Evolutionary conservation across 2,888 invertebrate genomes (phyloP), one percentile per base, ranked within the genome.

Genomic region (Aphodius sticticus): DNA sequence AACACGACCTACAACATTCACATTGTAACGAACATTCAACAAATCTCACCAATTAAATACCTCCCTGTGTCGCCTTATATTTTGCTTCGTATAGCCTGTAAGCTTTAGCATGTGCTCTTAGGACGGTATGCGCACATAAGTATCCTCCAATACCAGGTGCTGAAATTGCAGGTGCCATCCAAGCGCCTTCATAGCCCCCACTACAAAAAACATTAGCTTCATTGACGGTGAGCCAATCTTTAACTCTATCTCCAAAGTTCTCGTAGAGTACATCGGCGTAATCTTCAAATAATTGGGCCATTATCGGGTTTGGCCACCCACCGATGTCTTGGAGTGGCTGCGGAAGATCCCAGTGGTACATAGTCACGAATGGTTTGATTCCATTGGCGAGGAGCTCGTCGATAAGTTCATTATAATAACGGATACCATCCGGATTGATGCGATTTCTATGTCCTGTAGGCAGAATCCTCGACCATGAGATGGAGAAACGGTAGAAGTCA

Each of bases 271-370:
- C 88, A 84, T 89, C 89, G 0, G 93, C 93, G 79, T 92, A 94
- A 83, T 92, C 91, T 12, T 88, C 90, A 84, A 93, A 94, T 86
- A 92, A 92, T 69, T 92, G 91, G 0, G 91, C 91, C 74, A 93
- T 90, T 9, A 91, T 81, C 87, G 90, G 12, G 90, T 89, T 83
- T 88, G 92, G 90, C 93, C 93, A 93, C 0, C 93, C 93, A 0
- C 93, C 93, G 6, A 92, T 86, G 74, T 92, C 91, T 89, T 92
- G 91, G 15, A 92, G 86, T 3, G 84, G 81, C 84, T 92, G 91
- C 0, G 93, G 93, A 80, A 93, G 89, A 85, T 94, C 93, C 92
- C 92, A 93, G 84, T 94, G 93, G 88, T 92, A 93, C 86, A 93
- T 88, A 0, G 93, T 93, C 12, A 92, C 90, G 69, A 92, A 84